phyloP scores from a whole-genome alignment of 2,888 invertebrate genomes.

The Biston stratarius region DNA sequence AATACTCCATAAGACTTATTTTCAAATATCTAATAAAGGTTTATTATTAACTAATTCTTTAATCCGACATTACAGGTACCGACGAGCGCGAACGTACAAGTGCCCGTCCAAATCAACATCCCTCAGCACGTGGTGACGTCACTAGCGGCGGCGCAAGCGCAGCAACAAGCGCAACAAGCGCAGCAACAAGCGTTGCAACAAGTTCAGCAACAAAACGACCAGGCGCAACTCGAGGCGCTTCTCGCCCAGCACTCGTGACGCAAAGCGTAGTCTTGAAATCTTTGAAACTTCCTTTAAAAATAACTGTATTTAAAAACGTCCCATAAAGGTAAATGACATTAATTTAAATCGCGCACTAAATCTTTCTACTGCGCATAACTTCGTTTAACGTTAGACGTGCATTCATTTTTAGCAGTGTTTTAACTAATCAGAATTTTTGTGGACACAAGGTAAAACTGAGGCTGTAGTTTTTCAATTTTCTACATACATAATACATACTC shows the following conservation, averaged over 20 bases:
- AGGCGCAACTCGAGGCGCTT: constrained; percentile 71
- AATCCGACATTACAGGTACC: constrained; percentile 76
- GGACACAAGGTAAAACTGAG: too few species aligned
- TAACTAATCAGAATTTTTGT: too few species aligned
- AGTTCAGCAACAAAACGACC: constrained; percentile 62
- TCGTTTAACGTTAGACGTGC: too few species aligned
- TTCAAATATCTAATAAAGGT: too few species aligned
- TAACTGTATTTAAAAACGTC: not conserved
- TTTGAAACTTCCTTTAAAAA: not conserved
- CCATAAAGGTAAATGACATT: too few species aligned
- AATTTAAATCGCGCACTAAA: too few species aligned
- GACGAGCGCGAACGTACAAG: constrained; percentile 85
- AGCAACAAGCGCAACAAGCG: constrained; percentile 57
- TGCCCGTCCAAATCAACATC: constrained; percentile 89
- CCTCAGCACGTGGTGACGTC: constrained; percentile 84
- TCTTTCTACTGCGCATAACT: too few species aligned
- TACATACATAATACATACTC: too few species aligned
- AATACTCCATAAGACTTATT: too few species aligned
- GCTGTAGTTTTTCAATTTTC: too few species aligned
- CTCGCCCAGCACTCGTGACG: constrained; percentile 76
- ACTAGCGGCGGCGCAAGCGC: constrained; percentile 56
- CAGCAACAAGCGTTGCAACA: constrained; percentile 21
- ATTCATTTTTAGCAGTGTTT: too few species aligned
- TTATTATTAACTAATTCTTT: not conserved
- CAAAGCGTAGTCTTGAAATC: not conserved